phyloP scores from a whole-genome alignment of 1,140 invertebrate species.

The Penaeus chinensis region DNA sequence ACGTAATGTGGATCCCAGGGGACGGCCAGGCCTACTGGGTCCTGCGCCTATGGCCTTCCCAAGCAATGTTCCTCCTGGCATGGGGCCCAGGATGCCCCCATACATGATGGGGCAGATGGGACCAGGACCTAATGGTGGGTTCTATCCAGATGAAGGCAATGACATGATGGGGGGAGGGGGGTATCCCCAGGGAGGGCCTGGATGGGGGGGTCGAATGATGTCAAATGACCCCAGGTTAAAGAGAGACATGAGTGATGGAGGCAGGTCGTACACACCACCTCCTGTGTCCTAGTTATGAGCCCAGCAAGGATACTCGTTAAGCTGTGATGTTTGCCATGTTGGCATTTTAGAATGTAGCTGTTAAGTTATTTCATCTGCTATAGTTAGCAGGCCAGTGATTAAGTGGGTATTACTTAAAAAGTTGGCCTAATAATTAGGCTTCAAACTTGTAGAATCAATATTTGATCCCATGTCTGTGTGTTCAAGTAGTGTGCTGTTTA shows the following conservation, averaged over 20 bases:
- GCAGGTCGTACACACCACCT: slow-evolving; percentile 49
- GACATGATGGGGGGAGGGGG: slow-evolving; percentile 46
- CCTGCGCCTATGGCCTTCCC: not conserved
- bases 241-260: slow-evolving; percentile 52
- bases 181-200: slow-evolving; percentile 27
- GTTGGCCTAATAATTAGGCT: too few relatives aligned
- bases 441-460: too few relatives aligned
- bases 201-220: slow-evolving; percentile 41
- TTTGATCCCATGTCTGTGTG: too few relatives aligned
- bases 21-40: not conserved
- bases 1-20: not conserved
- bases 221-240: slow-evolving; percentile 44
- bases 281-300: slow-evolving; percentile 38
- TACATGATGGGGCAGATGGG: slow-evolving; percentile 19
- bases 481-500: too few relatives aligned
- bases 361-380: slow-evolving; percentile 5
- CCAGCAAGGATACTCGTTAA: not conserved
- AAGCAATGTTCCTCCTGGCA: not conserved
- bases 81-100: slow-evolving; percentile 14
- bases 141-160: slow-evolving; percentile 40
- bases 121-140: slow-evolving; percentile 38
- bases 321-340: not conserved
- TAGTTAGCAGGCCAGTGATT: not conserved
- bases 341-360: slow-evolving; percentile 1
- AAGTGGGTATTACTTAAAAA: too few relatives aligned